Evolutionary conservation across 2,797 vertebrate genomes (phyloP).

Genomic region (Clarias laeviceps): DNA sequence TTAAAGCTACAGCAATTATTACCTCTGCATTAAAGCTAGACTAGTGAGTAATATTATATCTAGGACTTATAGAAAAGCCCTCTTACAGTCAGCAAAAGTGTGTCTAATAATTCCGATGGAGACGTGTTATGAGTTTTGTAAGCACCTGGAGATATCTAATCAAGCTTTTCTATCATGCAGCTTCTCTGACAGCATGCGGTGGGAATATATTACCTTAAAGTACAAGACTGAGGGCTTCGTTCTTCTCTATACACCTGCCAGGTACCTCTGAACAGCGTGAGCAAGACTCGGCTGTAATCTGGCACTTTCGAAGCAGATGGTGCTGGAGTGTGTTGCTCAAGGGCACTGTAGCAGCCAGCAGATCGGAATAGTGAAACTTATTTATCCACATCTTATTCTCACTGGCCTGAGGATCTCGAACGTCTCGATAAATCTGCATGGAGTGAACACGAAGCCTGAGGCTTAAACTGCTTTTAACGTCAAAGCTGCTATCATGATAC

Average conservation of each 20-base stretch:
- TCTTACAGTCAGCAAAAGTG: not conserved
- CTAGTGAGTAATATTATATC: not conserved
- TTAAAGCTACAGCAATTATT: not conserved
- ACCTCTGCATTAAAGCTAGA: not conserved
- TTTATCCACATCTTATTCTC: slow-evolving; percentile 31
- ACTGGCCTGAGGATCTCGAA: slow-evolving; percentile 18
- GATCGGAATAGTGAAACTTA: slow-evolving; percentile 8
- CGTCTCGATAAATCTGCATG: not conserved
- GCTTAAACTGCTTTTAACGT: slow-evolving; percentile 4
- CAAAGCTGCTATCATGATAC: not conserved
- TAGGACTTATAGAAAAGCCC: not conserved
- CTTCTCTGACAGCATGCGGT: not conserved
- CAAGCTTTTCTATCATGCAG: not conserved
- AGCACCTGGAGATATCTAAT: not conserved
- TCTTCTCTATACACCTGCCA: slow-evolving; percentile 3
- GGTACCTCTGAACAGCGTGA: not conserved
- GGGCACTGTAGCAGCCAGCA: slow-evolving; percentile 3
- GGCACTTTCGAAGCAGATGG: slow-evolving; percentile 21
- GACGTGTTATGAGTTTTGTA: not conserved
- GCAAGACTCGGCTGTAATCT: not conserved
- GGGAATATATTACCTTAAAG: not conserved
- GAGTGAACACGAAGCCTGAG: not conserved
- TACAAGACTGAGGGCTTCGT: not conserved
- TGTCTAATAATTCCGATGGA: not conserved
- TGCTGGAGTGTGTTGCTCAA: slow-evolving; percentile 27